Conservation (phyloP, 37 sponge, comb jelly and placozoan genomes). For the Haliclona indistincta region DNA sequence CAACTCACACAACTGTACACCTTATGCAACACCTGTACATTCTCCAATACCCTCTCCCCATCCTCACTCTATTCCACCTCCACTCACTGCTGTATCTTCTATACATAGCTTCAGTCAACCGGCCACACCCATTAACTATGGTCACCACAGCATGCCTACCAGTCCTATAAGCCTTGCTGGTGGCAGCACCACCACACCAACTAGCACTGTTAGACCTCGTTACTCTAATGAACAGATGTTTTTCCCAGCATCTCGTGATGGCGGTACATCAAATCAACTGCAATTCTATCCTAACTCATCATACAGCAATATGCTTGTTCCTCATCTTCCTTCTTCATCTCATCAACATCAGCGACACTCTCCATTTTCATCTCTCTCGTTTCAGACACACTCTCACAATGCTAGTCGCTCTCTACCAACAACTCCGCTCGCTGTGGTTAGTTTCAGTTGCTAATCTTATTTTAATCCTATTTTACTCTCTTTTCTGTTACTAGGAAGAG, state of each 20-base stretch:
- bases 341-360: constrained; percentile 29
- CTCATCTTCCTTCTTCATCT: constrained; percentile 47
- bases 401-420: no score
- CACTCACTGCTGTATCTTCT: background rate
- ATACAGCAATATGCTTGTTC: constrained; percentile 34
- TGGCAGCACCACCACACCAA: no score
- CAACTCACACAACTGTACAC: constrained; percentile 46
- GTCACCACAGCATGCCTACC: background rate
- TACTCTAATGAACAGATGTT: background rate
- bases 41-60: constrained; percentile 57
- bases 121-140: constrained; percentile 2
- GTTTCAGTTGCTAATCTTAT: no score
- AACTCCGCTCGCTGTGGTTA: no score
- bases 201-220: background rate
- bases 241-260: background rate
- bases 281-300: background rate
- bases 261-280: background rate
- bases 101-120: background rate
- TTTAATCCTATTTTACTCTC: no score
- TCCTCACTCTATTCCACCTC: constrained; percentile 15
- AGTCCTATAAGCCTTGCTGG: constrained; percentile 1
- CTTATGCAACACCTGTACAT: constrained; percentile 59
- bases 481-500: no score
- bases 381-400: no score
- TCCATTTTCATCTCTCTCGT: no score